Evolutionary conservation across 37 sponge, comb jelly and placozoan genomes (phyloP), one percentile per base, ranked within the genome.

Genomic region (Halichondria panicea): DNA sequence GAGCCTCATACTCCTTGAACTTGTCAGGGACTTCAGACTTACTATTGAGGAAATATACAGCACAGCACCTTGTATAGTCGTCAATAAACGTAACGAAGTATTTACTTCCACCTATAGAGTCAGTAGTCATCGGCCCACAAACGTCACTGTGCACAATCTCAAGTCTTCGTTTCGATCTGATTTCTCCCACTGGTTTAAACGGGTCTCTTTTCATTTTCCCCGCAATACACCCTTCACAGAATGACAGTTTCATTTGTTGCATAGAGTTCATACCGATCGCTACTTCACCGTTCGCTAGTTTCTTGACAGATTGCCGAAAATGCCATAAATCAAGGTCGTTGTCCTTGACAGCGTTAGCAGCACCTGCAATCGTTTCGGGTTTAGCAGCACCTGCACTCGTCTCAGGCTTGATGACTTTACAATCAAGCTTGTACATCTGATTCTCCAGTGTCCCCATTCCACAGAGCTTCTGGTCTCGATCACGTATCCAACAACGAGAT

Each of bases 81-180:
- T 72, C 82, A 34, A 81, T 81, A 60, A 41, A 72, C 18, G 82
- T 81, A n/a, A 81, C 74, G 43, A 81, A 81, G 48, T 81, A 81
- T 45, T 72, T 81, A 38, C 37, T 59, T 32, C 82, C 82, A 12
- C 82, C 82, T 58, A 84, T 84, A 18, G 68, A 66, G 33, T 83
- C 75, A 67, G 84, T 38, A 34, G 72, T 21, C 76, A 83, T 83
- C 19, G 82, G 82, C 21, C 81, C 81, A 61, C 71, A 71, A 22
- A 71, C 66, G 62, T 73, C 82, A 37, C 74, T 70, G 63, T 81
- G 81, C 21, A 83, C 34, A 25, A 63, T 40, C 45, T 65, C 53
- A 11, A 32, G 38, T n/a, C 22, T 66, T 42, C 50, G 65, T 28
- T 45, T 45, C 33, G 81, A 81, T 32, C 53, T 72, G 36, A 71